Conservation (phyloP, 23 tunicate genomes). For the Clavelina lepadiformis region DNA sequence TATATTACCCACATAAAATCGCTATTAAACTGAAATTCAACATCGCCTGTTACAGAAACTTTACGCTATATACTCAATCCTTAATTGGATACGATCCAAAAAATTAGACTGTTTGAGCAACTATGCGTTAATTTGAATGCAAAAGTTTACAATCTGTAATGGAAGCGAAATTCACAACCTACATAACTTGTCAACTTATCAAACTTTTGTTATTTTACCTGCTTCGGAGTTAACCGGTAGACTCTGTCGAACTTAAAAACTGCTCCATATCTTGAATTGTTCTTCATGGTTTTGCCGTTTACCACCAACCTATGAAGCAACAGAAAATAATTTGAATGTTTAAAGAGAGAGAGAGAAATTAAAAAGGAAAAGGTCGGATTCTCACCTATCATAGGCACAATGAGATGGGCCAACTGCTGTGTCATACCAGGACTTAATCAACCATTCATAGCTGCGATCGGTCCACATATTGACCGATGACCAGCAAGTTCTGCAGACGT, state of each 20-base stretch:
- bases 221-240: neutral
- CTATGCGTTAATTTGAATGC: neutral
- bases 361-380: too few relatives aligned
- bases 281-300: neutral
- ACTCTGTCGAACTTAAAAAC: constrained; percentile 13
- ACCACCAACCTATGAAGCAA: constrained; percentile 2
- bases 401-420: constrained; percentile 28
- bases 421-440: constrained; percentile 36
- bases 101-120: too few relatives aligned
- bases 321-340: too few relatives aligned
- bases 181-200: too few relatives aligned
- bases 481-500: constrained; percentile 38
- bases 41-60: too few relatives aligned
- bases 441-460: constrained; percentile 22
- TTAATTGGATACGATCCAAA: too few relatives aligned
- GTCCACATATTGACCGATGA: constrained; percentile 6
- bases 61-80: too few relatives aligned
- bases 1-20: too few relatives aligned
- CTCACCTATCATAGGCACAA: constrained; percentile 73
- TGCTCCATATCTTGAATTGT: neutral
- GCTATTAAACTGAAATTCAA: too few relatives aligned
- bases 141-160: neutral
- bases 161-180: neutral
- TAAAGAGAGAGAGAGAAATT: too few relatives aligned
- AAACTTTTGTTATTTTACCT: constrained; percentile 3